phyloP scores from a whole-genome alignment of 2,888 invertebrate genomes.

The Idaea straminata region DNA sequence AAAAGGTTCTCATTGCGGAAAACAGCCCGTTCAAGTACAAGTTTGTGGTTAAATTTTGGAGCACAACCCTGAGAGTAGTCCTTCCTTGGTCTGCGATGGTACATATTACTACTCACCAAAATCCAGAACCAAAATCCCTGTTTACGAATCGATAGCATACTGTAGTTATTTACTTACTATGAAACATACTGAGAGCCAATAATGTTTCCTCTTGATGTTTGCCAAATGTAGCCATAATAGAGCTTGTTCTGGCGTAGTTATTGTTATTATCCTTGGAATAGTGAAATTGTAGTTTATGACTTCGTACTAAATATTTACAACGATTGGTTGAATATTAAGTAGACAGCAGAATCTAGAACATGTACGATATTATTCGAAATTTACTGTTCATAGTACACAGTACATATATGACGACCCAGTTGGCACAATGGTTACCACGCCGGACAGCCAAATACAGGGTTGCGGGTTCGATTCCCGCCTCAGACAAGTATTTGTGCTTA shows the following conservation, averaged over 20 bases:
- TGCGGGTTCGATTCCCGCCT: too few relatives aligned
- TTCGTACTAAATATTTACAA: not conserved
- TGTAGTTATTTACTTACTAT: not conserved
- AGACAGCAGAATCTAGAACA: not conserved
- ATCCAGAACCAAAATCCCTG: not conserved
- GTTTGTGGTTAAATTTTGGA: not conserved
- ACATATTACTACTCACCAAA: not conserved
- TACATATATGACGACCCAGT: too few relatives aligned
- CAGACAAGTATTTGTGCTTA: too few relatives aligned
- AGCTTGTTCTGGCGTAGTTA: slow-evolving; percentile 21
- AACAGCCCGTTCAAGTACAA: too few relatives aligned
- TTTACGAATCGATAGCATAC: not conserved
- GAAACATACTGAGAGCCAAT: slow-evolving; percentile 3
- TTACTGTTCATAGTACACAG: not conserved
- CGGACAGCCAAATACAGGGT: too few relatives aligned
- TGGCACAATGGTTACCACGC: too few relatives aligned
- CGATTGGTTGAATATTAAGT: not conserved
- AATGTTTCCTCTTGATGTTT: slow-evolving; percentile 26
- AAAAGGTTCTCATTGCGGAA: too few relatives aligned
- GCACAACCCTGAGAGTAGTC: too few relatives aligned
- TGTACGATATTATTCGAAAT: not conserved
- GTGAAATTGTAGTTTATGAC: slow-evolving; percentile 2
- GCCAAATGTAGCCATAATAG: slow-evolving; percentile 26
- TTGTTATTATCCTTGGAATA: slow-evolving; percentile 18
- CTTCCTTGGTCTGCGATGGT: not conserved